Percentiles rank a stretch among this genome's conserved stretches.
Evolutionary conservation across 2,113 vertebrate species (phyloP).

Genomic region (Phyllopteryx taeniolatus): DNA sequence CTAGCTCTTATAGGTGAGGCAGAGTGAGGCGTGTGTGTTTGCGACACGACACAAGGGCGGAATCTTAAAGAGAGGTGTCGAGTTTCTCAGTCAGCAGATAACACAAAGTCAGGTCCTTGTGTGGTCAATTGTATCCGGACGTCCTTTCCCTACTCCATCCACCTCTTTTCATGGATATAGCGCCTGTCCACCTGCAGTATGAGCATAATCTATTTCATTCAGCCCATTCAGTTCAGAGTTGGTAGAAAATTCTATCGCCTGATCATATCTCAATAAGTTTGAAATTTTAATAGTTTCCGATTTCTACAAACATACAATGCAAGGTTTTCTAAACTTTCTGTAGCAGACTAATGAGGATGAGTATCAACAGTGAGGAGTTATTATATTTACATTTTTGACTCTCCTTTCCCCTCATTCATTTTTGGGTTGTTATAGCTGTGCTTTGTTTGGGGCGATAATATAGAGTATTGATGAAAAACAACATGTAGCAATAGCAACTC

Average conservation of each 20-base stretch:
- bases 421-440: too few species aligned
- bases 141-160: background rate
- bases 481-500: too few species aligned
- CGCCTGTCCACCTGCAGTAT: background rate
- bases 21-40: constrained; percentile 26
- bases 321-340: background rate
- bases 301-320: background rate
- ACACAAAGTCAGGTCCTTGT: constrained; percentile 27
- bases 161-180: constrained; percentile 9
- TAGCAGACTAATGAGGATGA: too few species aligned
- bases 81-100: constrained; percentile 51
- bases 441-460: too few species aligned
- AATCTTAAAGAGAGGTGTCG: constrained; percentile 49
- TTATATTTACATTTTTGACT: too few species aligned
- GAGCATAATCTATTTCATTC: constrained; percentile 15
- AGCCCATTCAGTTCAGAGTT: background rate
- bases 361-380: too few species aligned
- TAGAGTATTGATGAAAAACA: too few species aligned
- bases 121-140: constrained; percentile 14
- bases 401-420: too few species aligned
- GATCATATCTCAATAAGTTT: background rate
- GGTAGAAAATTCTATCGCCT: too few species aligned
- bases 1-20: constrained; percentile 2
- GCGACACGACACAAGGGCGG: constrained; percentile 37
- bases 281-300: background rate